Percentiles rank a stretch among this genome's conserved stretches.
These are phyloP conservation scores for Lasioglossum lativentre DNA, from an alignment of 2,888 invertebrate species.

Conservation along the genomic window DNA sequence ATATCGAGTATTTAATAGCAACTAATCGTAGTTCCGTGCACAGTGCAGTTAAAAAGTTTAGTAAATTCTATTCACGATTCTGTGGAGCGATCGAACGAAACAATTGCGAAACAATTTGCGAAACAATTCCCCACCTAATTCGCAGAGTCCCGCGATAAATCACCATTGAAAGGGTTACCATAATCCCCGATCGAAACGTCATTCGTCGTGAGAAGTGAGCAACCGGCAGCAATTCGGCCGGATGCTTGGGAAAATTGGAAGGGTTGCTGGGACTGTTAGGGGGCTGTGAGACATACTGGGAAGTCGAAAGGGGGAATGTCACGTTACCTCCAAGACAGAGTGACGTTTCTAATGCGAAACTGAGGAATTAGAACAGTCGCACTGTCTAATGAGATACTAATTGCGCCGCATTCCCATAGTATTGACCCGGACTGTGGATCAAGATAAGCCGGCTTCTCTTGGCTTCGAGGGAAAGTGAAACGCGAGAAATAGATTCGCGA, in stretches of 20 bases:
- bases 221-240: conserved; percentile 22
- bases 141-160: neutral
- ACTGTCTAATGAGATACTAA: conserved; percentile 71
- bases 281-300: neutral
- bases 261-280: conserved; percentile 18
- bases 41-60: neutral
- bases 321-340: conserved; percentile 64
- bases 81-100: neutral
- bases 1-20: neutral
- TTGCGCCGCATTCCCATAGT: conserved; percentile 69
- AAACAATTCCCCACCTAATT: neutral
- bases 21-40: neutral
- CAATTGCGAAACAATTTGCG: neutral
- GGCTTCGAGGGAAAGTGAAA: conserved; percentile 57
- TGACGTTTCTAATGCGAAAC: conserved; percentile 76
- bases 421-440: conserved; percentile 65
- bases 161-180: neutral
- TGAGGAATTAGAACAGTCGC: conserved; percentile 70
- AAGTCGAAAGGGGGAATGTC: conserved; percentile 58
- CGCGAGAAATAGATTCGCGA: conserved; percentile 37
- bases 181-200: conserved; percentile 18
- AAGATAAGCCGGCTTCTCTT: conserved; percentile 52
- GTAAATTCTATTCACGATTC: neutral
- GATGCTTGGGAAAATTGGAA: conserved; percentile 51
- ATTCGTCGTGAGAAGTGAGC: neutral